Evolutionary conservation across 2,113 vertebrate species (phyloP).

Genomic region (Geococcyx californianus): DNA sequence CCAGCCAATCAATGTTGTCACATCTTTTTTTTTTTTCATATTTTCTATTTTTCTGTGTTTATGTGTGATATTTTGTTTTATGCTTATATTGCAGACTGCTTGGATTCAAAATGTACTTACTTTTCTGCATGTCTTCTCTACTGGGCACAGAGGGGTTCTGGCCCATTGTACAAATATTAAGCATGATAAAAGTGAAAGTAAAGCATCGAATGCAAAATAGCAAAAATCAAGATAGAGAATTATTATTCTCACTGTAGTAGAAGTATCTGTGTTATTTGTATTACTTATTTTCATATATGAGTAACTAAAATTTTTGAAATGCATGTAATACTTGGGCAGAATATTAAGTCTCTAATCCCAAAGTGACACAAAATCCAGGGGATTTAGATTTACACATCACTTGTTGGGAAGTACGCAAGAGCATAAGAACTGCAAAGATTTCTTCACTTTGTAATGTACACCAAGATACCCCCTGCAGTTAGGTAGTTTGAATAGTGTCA

Average conservation of each 20-base stretch:
- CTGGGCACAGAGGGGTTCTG: not conserved
- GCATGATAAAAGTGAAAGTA: not conserved
- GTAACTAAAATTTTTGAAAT: not conserved
- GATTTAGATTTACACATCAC: not conserved
- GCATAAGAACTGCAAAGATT: not conserved
- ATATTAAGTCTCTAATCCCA: not conserved
- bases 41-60: not conserved
- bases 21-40: not conserved
- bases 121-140: not conserved
- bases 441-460: not conserved
- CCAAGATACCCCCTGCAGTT: not conserved
- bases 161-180: not conserved
- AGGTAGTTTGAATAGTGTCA: not conserved
- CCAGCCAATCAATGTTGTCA: not conserved
- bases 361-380: not conserved
- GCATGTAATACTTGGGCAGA: not conserved
- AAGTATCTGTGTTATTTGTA: not conserved
- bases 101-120: not conserved
- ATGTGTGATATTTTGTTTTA: not conserved
- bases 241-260: not conserved
- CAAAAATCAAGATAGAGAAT: not conserved
- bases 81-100: not conserved
- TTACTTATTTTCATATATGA: not conserved
- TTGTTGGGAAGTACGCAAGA: not conserved
- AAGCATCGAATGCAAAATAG: not conserved